These are phyloP conservation scores for Xestia c-nigrum DNA, from an alignment of 2,888 invertebrate genomes.

Conservation along the genomic window DNA sequence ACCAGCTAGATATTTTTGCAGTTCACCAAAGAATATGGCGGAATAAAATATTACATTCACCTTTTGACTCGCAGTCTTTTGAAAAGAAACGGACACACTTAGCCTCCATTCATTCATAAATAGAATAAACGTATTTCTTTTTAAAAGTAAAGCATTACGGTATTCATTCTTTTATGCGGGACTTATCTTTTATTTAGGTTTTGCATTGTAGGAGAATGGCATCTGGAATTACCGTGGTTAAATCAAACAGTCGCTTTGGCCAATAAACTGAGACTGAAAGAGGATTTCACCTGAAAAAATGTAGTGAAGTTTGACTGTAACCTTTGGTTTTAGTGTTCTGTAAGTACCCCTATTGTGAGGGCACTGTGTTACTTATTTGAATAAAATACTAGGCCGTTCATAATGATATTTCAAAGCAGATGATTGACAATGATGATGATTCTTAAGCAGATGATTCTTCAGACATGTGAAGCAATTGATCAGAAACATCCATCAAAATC, in stretches of 20 bases:
- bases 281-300: constrained; percentile 42
- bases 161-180: constrained; percentile 54
- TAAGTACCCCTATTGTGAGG: not conserved
- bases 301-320: constrained; percentile 7
- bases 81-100: constrained; percentile 53
- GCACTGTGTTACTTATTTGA: not conserved
- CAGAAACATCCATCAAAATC: not conserved
- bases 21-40: constrained; percentile 26
- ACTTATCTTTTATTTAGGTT: constrained; percentile 66
- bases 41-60: constrained; percentile 51
- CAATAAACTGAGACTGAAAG: constrained; percentile 54
- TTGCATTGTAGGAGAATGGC: constrained; percentile 63
- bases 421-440: too few species aligned
- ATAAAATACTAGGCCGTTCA: not conserved
- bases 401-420: not conserved
- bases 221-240: constrained; percentile 53
- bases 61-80: constrained; percentile 48
- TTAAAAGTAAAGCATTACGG: constrained; percentile 56
- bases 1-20: not conserved
- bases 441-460: not conserved
- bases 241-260: constrained; percentile 50
- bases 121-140: constrained; percentile 57
- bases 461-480: not conserved
- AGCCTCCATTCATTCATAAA: constrained; percentile 53
- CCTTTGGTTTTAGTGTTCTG: constrained; percentile 33